These are phyloP conservation scores for Mesocentrotus franciscanus DNA, from an alignment of 53 echinoderm and acorn worm genomes.

Conservation along the genomic window DNA sequence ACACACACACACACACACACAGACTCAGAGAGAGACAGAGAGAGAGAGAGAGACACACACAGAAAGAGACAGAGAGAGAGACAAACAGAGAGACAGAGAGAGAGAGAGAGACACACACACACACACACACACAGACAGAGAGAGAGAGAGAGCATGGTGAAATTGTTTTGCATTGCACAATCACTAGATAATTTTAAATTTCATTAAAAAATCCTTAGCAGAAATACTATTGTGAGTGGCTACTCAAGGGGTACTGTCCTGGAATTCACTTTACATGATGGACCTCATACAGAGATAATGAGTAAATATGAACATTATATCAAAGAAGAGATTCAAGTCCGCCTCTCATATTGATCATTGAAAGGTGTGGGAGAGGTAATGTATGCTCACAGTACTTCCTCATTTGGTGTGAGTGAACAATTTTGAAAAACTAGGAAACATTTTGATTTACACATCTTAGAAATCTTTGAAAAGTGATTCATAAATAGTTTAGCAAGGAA, in stretches of 20 bases:
- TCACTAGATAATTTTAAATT: background rate
- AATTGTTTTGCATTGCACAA: no score
- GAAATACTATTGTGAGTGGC: background rate
- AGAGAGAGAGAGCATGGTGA: no score
- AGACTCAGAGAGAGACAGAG: no score
- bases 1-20: no score
- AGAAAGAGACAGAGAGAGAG: no score
- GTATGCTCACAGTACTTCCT: background rate
- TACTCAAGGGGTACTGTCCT: background rate
- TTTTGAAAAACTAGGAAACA: background rate
- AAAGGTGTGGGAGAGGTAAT: background rate
- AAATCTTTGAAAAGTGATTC: background rate
- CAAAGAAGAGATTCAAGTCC: background rate
- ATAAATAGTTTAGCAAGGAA: background rate
- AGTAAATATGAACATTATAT: no score
- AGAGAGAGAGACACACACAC: no score
- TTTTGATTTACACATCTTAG: background rate
- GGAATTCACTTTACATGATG: background rate
- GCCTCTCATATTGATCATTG: background rate
- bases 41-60: no score
- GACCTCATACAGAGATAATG: background rate
- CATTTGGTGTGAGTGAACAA: background rate
- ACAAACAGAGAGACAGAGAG: no score
- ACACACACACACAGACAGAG: no score
- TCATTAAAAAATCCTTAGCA: background rate